phyloP scores from a whole-genome alignment of 2,113 vertebrate genomes.

The Hippoglossus stenolepis region DNA sequence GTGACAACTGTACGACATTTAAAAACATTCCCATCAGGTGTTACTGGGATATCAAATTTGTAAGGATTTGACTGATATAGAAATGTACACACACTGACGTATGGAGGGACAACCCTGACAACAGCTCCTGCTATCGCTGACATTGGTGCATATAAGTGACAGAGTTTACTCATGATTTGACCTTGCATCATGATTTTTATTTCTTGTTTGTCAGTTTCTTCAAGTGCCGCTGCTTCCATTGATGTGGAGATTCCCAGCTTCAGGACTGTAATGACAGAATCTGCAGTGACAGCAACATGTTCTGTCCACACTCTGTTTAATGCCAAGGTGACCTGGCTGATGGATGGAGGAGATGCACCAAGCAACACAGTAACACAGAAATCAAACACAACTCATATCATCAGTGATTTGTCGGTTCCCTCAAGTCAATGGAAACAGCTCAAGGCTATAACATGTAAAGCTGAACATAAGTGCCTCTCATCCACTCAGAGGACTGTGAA shows the following conservation, averaged over 20 bases:
- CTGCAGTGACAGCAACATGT: slow-evolving; percentile 52
- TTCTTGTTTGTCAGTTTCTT: too few relatives aligned
- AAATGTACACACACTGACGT: too few relatives aligned
- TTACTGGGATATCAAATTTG: too few relatives aligned
- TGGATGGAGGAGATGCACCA: fast-evolving
- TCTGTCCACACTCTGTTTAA: slow-evolving; percentile 36
- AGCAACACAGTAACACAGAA: fast-evolving
- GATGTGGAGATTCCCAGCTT: slow-evolving; percentile 62
- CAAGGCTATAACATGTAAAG: slow-evolving; percentile 60
- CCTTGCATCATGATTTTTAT: too few relatives aligned
- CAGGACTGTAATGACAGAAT: slow-evolving; percentile 27
- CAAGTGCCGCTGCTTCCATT: slow-evolving; percentile 20
- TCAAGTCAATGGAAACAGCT: slow-evolving; percentile 26
- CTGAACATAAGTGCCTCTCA: slow-evolving; percentile 66
- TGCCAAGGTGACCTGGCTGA: slow-evolving; percentile 59
- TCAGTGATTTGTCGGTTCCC: slow-evolving; percentile 33
- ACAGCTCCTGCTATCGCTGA: too few relatives aligned
- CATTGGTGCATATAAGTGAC: too few relatives aligned
- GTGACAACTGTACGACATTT: too few relatives aligned
- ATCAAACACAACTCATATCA: not conserved
- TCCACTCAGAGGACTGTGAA: not conserved
- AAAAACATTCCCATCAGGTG: too few relatives aligned
- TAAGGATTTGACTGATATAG: too few relatives aligned
- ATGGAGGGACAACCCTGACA: too few relatives aligned
- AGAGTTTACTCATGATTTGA: too few relatives aligned